These are phyloP conservation scores for Trissolcus brochymenae DNA, from an alignment of 2,888 invertebrate genomes.

Conservation along the genomic window DNA sequence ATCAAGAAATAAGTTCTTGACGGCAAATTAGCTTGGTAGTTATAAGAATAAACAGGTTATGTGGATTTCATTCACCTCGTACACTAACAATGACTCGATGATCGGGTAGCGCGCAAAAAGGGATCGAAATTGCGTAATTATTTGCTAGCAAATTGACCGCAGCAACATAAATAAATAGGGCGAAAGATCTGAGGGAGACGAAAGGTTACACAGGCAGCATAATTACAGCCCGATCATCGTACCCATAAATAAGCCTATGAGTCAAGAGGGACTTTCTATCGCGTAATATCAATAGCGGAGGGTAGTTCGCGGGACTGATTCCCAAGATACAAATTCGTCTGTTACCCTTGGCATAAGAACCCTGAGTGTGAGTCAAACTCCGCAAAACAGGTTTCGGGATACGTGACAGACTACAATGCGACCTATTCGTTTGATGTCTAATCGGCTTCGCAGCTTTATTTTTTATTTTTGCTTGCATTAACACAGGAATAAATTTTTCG, in stretches of 20 bases:
- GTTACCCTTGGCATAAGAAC: constrained; percentile 42
- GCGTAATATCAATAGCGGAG: constrained; percentile 43
- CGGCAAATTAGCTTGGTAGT: constrained; percentile 3
- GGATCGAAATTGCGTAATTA: constrained; percentile 65
- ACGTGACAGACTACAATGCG: constrained; percentile 42
- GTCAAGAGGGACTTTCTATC: constrained; percentile 55
- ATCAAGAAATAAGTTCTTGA: not conserved
- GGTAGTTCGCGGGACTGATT: constrained; percentile 57
- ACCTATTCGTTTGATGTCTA: constrained; percentile 44
- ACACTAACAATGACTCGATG: constrained; percentile 35
- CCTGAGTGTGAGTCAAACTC: constrained; percentile 50
- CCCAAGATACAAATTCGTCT: constrained; percentile 59
- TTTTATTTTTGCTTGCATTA: constrained; percentile 7
- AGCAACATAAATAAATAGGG: constrained; percentile 65
- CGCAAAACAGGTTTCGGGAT: constrained; percentile 53
- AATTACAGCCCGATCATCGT: constrained; percentile 72
- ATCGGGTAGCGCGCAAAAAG: constrained; percentile 29
- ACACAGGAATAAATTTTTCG: constrained; percentile 26
- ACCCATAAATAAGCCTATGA: constrained; percentile 69
- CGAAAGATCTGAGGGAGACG: constrained; percentile 57
- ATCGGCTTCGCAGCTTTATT: constrained; percentile 33
- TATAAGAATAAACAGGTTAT: constrained; percentile 25
- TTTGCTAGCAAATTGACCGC: constrained; percentile 62
- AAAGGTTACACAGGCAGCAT: constrained; percentile 67
- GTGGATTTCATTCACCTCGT: constrained; percentile 42